A percentile compares a stretch with the other conserved stretches of the same genome.
phyloP scores from a whole-genome alignment of 2,888 invertebrate species.

The Chloromyia formosa region DNA sequence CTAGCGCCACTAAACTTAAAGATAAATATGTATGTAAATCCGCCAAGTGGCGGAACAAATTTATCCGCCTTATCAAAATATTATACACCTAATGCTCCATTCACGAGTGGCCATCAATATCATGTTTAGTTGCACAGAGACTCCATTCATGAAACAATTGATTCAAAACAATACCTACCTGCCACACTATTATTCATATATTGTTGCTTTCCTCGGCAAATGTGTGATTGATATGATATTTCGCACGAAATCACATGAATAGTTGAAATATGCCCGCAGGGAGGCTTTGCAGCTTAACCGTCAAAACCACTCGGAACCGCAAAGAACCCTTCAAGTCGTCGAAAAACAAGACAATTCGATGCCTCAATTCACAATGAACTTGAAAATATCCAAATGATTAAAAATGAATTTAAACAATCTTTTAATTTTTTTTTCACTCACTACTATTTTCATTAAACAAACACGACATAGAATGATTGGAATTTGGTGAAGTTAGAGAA shows the following conservation, averaged over 20 bases:
- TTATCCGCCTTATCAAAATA: constrained; percentile 20
- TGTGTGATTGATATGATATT: constrained; percentile 33
- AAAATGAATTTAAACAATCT: constrained; percentile 24
- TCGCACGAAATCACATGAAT: constrained; percentile 29
- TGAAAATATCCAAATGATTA: constrained; percentile 33
- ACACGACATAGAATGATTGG: neutral
- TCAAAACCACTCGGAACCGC: constrained; percentile 16
- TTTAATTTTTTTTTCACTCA: neutral
- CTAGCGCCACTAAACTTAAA: constrained; percentile 1
- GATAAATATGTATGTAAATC: neutral
- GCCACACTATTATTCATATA: neutral
- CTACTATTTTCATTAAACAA: neutral
- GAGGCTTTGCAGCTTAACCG: neutral
- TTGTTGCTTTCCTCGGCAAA: neutral
- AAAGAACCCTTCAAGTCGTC: constrained; percentile 30
- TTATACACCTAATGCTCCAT: constrained; percentile 21
- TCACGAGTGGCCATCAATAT: constrained; percentile 33
- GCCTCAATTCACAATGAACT: constrained; percentile 36
- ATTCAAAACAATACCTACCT: constrained; percentile 2
- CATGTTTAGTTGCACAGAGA: neutral
- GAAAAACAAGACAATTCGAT: constrained; percentile 29
- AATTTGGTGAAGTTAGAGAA: constrained; percentile 5
- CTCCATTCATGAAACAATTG: constrained; percentile 2
- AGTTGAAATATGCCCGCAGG: constrained; percentile 11
- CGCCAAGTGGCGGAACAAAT: neutral